Evolutionary conservation across 2,797 vertebrate species (phyloP).

Genomic region (Characodon lateralis): DNA sequence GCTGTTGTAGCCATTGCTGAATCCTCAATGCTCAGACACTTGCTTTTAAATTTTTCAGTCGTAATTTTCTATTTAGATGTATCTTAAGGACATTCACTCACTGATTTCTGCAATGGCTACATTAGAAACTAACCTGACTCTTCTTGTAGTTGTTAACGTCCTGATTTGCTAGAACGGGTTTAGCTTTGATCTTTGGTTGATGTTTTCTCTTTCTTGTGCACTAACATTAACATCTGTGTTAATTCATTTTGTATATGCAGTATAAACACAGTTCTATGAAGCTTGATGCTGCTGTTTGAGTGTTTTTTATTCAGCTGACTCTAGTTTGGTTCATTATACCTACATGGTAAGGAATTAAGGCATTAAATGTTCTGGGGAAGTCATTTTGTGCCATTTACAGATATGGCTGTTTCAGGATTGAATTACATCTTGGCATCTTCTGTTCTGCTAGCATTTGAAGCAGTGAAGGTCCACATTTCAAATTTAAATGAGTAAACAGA

Average conservation of each 20-base stretch:
- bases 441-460: conserved; percentile 23
- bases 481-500: conserved; percentile 43
- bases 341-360: conserved; percentile 16
- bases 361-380: conserved; percentile 7
- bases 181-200: conserved; percentile 12
- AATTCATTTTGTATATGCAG: neutral
- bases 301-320: conserved; percentile 22
- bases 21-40: neutral
- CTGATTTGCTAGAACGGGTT: conserved; percentile 25
- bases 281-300: conserved; percentile 5
- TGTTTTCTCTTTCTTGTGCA: conserved; percentile 29
- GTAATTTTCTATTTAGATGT: neutral
- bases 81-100: neutral
- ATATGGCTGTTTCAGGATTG: conserved; percentile 29
- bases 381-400: conserved; percentile 31
- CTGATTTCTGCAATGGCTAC: conserved; percentile 42
- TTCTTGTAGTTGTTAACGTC: conserved; percentile 18
- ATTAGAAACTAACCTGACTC: conserved; percentile 40
- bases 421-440: conserved; percentile 11
- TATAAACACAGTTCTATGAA: neutral
- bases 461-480: conserved; percentile 32
- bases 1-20: conserved; percentile 38
- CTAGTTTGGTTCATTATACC: conserved; percentile 3
- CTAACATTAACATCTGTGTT: conserved; percentile 41
- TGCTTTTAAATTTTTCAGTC: neutral